phyloP scores from a whole-genome alignment of 1,140 invertebrate genomes.

The Saccostrea cuccullata region DNA sequence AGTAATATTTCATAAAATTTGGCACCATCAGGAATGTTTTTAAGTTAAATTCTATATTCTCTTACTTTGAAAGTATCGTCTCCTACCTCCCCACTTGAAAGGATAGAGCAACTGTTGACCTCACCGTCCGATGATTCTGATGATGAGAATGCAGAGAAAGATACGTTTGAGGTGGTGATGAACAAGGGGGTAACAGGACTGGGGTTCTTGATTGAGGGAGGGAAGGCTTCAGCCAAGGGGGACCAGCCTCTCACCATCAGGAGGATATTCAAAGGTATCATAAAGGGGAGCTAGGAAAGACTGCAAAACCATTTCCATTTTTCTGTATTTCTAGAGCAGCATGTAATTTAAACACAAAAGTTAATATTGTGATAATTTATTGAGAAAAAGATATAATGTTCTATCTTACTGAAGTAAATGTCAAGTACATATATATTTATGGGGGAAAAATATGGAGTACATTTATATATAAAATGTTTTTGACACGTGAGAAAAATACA shows the following conservation, averaged over 20 bases:
- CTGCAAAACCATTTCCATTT: too few relatives aligned
- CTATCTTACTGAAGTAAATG: too few relatives aligned
- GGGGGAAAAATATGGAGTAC: too few relatives aligned
- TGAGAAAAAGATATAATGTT: too few relatives aligned
- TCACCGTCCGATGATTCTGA: slow-evolving; percentile 18
- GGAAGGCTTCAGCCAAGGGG: slow-evolving; percentile 91
- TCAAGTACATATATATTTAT: too few relatives aligned
- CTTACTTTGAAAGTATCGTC: background rate
- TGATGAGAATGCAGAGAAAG: slow-evolving; percentile 7
- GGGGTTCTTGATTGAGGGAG: slow-evolving; percentile 95
- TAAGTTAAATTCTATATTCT: background rate
- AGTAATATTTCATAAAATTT: too few relatives aligned
- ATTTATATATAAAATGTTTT: too few relatives aligned
- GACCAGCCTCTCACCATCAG: slow-evolving; percentile 92
- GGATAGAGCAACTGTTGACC: background rate
- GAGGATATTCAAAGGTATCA: slow-evolving; percentile 92
- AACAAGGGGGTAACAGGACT: slow-evolving; percentile 92
- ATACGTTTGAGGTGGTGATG: slow-evolving; percentile 65
- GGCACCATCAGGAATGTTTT: background rate
- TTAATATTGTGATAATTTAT: too few relatives aligned
- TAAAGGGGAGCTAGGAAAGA: background rate
- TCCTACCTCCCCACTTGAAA: background rate
- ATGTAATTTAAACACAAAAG: too few relatives aligned
- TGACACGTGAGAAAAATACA: too few relatives aligned
- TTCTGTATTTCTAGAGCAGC: too few relatives aligned